These are phyloP conservation scores for Schizotus pectinicornis DNA, from an alignment of 2,888 invertebrate species.

Conservation along the genomic window DNA sequence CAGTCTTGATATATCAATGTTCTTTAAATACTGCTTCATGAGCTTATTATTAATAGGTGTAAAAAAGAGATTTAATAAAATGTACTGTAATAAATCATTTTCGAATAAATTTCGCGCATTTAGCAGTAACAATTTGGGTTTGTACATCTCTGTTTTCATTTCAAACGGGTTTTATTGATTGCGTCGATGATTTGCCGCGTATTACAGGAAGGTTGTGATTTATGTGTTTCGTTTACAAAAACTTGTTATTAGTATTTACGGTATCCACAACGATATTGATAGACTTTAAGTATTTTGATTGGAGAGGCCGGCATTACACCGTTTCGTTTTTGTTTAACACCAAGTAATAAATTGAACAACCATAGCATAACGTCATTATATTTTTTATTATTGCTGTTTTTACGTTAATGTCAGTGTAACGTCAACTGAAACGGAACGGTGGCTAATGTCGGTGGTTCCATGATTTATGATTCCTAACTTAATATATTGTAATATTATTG, in stretches of 20 bases:
- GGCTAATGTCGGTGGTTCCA: slow-evolving; percentile 25
- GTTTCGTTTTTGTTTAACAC: slow-evolving; percentile 25
- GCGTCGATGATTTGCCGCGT: slow-evolving; percentile 26
- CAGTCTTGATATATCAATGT: slow-evolving; percentile 53
- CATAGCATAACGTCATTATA: too few relatives aligned
- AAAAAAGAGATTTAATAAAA: slow-evolving; percentile 32
- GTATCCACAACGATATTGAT: slow-evolving; percentile 49
- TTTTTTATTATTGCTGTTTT: slow-evolving; percentile 4
- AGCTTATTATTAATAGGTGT: slow-evolving; percentile 53
- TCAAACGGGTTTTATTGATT: slow-evolving; percentile 26
- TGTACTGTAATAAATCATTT: slow-evolving; percentile 14
- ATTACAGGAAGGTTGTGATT: slow-evolving; percentile 43
- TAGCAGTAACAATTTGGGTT: slow-evolving; percentile 11
- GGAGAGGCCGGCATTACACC: slow-evolving; percentile 30
- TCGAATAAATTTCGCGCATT: background rate
- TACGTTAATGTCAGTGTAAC: background rate
- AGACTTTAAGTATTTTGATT: slow-evolving; percentile 45
- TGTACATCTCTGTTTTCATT: slow-evolving; percentile 3
- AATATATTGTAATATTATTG: slow-evolving; percentile 33
- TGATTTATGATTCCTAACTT: slow-evolving; percentile 40
- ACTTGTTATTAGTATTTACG: slow-evolving; percentile 35
- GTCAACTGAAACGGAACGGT: slow-evolving; percentile 21
- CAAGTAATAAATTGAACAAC: slow-evolving; percentile 1
- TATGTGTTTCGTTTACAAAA: slow-evolving; percentile 25
- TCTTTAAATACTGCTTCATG: slow-evolving; percentile 50